A percentile compares a stretch with the other conserved stretches of the same genome.
phyloP scores from a whole-genome alignment of 2,113 vertebrate genomes.

The Pithys albifrons region DNA sequence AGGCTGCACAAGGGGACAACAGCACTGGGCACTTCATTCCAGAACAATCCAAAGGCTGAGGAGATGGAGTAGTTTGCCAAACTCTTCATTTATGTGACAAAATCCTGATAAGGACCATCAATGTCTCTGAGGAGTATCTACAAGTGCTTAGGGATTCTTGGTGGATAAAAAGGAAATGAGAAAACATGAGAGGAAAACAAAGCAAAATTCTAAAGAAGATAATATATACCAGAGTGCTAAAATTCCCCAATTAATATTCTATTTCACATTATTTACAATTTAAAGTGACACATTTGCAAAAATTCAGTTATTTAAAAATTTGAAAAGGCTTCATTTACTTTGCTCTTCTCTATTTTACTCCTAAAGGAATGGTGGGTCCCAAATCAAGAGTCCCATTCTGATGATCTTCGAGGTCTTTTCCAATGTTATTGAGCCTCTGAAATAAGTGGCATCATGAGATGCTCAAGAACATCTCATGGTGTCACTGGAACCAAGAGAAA shows the following conservation, averaged over 20 bases:
- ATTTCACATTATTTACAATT: neutral
- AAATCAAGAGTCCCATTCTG: neutral
- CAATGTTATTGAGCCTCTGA: no score
- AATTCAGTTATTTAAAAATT: neutral
- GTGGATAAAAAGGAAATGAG: neutral
- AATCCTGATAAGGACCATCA: neutral
- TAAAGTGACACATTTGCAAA: neutral
- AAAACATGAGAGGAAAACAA: neutral
- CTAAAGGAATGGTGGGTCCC: neutral
- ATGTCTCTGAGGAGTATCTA: neutral
- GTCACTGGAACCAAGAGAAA: neutral
- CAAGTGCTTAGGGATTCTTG: neutral
- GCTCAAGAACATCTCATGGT: neutral
- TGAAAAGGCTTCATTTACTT: neutral
- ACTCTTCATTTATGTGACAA: neutral
- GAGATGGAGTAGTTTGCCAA: neutral
- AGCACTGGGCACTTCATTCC: neutral
- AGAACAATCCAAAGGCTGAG: neutral
- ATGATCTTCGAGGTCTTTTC: no score
- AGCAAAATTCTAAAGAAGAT: neutral
- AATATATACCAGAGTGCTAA: neutral
- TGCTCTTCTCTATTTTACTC: neutral
- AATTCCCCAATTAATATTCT: neutral
- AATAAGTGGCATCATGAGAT: neutral
- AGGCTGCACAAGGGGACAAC: neutral